Evolutionary conservation across 2,113 vertebrate genomes (phyloP).

Genomic region (Tamias sibiricus): DNA sequence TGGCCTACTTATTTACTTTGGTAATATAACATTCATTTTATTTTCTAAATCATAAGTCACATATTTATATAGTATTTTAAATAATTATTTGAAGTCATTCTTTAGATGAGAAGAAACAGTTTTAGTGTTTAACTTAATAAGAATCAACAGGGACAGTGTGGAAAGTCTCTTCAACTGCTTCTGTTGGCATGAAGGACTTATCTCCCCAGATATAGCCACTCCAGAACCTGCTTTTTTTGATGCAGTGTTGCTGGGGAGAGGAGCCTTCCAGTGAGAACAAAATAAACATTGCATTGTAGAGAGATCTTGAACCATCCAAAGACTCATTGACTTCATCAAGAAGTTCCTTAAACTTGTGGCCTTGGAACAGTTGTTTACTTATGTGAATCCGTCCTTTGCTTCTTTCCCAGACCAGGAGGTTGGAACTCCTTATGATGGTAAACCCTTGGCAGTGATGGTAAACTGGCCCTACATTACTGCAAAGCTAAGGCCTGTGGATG

Average conservation of each 20-base stretch:
- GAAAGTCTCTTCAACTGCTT: not conserved
- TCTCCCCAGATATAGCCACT: slow-evolving; percentile 7
- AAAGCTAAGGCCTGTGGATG: slow-evolving; percentile 99
- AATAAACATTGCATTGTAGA: slow-evolving; percentile 95
- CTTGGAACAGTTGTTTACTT: slow-evolving; percentile 97
- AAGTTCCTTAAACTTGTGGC: slow-evolving; percentile 96
- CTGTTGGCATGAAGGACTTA: slow-evolving; percentile 27
- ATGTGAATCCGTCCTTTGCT: slow-evolving; percentile 98
- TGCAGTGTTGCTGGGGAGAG: slow-evolving; percentile 81
- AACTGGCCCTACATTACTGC: slow-evolving; percentile 98
- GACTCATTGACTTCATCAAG: slow-evolving; percentile 95
- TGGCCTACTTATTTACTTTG: not conserved
- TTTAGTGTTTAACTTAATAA: not conserved
- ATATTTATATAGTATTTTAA: not conserved
- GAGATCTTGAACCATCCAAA: slow-evolving; percentile 93
- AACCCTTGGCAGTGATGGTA: slow-evolving; percentile 99
- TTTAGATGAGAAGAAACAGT: no score
- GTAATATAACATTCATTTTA: not conserved
- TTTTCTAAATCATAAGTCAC: not conserved
- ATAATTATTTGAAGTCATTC: not conserved
- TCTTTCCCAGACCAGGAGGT: slow-evolving; percentile 98
- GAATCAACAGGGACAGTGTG: slow-evolving; percentile 76
- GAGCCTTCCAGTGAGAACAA: slow-evolving; percentile 83
- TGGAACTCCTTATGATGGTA: slow-evolving; percentile 97
- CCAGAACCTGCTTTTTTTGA: slow-evolving; percentile 68